Base-by-base conservation (phyloP, 2,797 vertebrate genomes). In the Poeciliopsis infans region DNA sequence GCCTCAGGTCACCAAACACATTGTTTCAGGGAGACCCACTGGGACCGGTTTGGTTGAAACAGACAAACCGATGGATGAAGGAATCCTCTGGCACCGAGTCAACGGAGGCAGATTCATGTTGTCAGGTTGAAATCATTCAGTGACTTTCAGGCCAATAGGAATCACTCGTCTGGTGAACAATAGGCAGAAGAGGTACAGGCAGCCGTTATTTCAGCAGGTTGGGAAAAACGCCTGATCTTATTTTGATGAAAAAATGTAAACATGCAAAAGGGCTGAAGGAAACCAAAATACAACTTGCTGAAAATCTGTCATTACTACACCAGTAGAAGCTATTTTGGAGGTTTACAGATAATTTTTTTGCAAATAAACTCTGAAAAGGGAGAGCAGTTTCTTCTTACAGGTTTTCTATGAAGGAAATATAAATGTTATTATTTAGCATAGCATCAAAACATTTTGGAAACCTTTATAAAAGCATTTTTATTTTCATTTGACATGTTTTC, bases 11-110 rank as follows among this genome's bases (percentile, higher is more conserved):
- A 64, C 25, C 57, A 46, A 83, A 87, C 86, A 86, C 31, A 70
- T 83, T 89, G 83, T 83, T 88, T 25, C 77, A 83, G 75, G 88
- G 88, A 87, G 83, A 55, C n/a, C 57, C 15, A 28, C 55, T 28
- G 55, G 55, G 69, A 68, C 61, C 64, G n/a, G 41, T 59, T 79
- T n/a, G 72, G 81, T 70, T 36, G 23, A 51, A 85, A 79, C 86
- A 85, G 64, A 75, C 75, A 82, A 76, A 85, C 88, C 31, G 1
- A 39, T 45, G 72, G 59, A 61, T 33, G 13, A 43, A 68, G 68
- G 57, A 16, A 45, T 71, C 74, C 55, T 75, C 59, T 69, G 78
- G 36, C 47, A 43, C 76, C 33, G 12, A 31, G 18, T 39, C 2
- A 20, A 61, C 43, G 45, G 8, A 51, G 39, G 10, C 61, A 55